Evolutionary conservation across 2,888 invertebrate species (phyloP).

Genomic region (Hermodice carunculata): DNA sequence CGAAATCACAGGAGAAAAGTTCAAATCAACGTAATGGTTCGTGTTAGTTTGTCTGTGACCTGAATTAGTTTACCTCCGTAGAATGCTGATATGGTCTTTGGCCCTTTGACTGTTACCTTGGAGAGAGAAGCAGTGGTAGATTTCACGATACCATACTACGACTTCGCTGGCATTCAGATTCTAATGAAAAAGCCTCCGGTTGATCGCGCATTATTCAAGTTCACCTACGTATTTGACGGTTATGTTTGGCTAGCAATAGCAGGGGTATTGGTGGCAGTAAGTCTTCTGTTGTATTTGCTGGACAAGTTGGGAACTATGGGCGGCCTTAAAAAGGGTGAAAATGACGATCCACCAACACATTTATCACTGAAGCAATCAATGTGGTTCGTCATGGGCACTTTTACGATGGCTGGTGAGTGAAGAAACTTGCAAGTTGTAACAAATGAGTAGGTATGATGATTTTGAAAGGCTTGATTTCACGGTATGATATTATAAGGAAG

Average conservation of each 20-base stretch:
- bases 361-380: no score
- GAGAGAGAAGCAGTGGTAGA: slow-evolving; percentile 41
- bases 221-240: slow-evolving; percentile 77
- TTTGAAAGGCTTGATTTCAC: no score
- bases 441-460: no score
- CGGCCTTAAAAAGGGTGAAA: no score
- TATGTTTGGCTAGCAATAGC: slow-evolving; percentile 91
- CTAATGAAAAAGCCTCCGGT: slow-evolving; percentile 44
- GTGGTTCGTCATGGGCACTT: slow-evolving; percentile 95
- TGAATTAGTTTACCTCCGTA: no score
- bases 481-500: no score
- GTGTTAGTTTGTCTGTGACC: no score
- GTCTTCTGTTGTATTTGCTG: slow-evolving; percentile 88
- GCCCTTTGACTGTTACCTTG: slow-evolving; percentile 46
- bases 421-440: no score
- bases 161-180: slow-evolving; percentile 52
- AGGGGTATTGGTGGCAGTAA: slow-evolving; percentile 84
- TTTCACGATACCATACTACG: slow-evolving; percentile 46
- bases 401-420: slow-evolving; percentile 82
- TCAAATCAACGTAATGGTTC: no score
- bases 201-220: slow-evolving; percentile 13
- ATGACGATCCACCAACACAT: no score
- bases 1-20: no score
- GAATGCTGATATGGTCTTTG: slow-evolving; percentile 49
- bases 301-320: no score